Evolutionary conservation across 2,888 invertebrate species (phyloP).

Genomic region (Clistopyga incitator): DNA sequence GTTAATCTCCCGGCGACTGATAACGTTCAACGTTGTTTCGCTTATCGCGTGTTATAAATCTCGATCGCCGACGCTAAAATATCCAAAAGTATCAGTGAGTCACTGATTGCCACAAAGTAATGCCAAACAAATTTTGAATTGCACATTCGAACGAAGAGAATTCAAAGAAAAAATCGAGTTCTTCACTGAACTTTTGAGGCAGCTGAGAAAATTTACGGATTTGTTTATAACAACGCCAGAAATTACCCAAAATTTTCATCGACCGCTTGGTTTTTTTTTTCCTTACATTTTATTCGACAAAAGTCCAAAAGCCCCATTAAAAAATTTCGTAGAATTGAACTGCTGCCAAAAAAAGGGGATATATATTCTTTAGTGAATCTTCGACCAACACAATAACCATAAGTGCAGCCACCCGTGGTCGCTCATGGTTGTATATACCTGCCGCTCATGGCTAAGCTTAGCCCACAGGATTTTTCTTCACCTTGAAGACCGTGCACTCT

Average conservation of each 20-base stretch:
- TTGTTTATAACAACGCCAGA: too few species aligned
- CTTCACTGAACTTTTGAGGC: neutral
- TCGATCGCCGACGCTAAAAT: neutral
- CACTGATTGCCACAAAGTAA: too few species aligned
- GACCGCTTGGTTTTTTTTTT: too few species aligned
- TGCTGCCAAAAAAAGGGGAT: neutral
- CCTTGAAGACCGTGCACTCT: constrained; percentile 1
- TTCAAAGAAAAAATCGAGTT: neutral
- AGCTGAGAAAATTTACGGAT: too few species aligned
- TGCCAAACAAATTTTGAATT: too few species aligned
- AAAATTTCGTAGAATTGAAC: too few species aligned
- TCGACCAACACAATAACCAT: neutral
- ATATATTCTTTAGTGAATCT: neutral
- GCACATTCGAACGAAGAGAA: too few species aligned
- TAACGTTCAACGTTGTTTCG: neutral
- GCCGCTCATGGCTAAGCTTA: neutral
- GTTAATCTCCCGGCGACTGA: neutral
- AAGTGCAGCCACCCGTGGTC: neutral
- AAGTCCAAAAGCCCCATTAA: too few species aligned
- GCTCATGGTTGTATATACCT: constrained; percentile 6
- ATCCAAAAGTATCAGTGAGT: neutral
- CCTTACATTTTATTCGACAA: neutral
- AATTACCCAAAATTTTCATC: too few species aligned
- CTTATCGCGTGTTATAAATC: neutral
- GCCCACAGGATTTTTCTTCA: neutral